phyloP scores from a whole-genome alignment of 2,113 vertebrate species.

The Acanthochromis polyacanthus region DNA sequence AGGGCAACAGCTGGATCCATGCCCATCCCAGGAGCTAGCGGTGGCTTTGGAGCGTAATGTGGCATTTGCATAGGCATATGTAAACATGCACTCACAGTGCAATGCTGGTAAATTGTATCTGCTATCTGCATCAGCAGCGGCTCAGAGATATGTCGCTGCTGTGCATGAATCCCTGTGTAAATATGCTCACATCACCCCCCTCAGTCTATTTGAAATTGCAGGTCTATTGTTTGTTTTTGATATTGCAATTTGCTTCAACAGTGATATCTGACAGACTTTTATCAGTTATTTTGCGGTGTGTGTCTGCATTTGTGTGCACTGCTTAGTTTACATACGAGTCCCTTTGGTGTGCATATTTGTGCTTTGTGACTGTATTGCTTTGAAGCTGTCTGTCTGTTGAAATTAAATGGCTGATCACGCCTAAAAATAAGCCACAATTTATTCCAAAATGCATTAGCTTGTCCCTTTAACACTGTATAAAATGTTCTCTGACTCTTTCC shows the following conservation, averaged over 20 bases:
- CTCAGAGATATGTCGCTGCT: slow-evolving; percentile 3
- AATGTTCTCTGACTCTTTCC: background rate
- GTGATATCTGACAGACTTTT: slow-evolving; percentile 29
- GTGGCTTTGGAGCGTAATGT: slow-evolving; percentile 43
- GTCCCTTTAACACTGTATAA: background rate
- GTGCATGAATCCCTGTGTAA: slow-evolving; percentile 28
- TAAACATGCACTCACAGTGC: slow-evolving; percentile 51
- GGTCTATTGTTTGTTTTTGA: slow-evolving; percentile 51
- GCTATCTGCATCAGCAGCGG: slow-evolving; percentile 32
- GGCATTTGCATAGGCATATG: slow-evolving; percentile 41
- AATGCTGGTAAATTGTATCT: slow-evolving; percentile 33
- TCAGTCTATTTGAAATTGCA: slow-evolving; percentile 42
- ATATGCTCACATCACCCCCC: slow-evolving; percentile 23
- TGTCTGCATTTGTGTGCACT: background rate
- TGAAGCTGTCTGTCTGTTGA: slow-evolving; percentile 7
- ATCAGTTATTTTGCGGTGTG: slow-evolving; percentile 11
- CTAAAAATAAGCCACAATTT: slow-evolving; percentile 1
- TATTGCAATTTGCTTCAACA: slow-evolving; percentile 44
- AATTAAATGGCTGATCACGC: slow-evolving; percentile 22
- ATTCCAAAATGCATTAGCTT: background rate
- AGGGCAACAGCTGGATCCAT: slow-evolving; percentile 59
- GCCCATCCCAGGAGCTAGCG: slow-evolving; percentile 29
- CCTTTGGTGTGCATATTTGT: background rate
- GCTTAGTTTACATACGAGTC: background rate
- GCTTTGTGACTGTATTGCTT: slow-evolving; percentile 20